Percentiles rank a stretch among this genome's conserved stretches.
phyloP scores from a whole-genome alignment of 2,888 invertebrate genomes.

The Proisotoma minuta region DNA sequence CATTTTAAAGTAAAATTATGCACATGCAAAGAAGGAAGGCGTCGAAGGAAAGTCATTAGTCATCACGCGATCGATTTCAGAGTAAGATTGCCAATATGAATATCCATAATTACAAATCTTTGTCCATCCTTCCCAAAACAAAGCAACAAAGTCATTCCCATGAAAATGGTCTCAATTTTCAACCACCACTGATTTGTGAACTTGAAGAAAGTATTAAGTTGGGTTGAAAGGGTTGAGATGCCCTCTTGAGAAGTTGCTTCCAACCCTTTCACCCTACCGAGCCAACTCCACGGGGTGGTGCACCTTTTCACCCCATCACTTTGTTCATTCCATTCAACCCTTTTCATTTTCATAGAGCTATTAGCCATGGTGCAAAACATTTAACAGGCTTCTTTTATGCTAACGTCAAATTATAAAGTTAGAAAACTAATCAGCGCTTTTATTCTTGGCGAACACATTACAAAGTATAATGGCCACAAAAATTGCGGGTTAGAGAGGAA shows the following conservation, averaged over 20 bases:
- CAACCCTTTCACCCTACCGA: slow-evolving; percentile 45
- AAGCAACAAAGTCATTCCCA: not conserved
- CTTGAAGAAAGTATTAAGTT: slow-evolving; percentile 1
- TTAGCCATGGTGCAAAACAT: too few species aligned
- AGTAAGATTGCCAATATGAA: not conserved
- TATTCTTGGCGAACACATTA: too few species aligned
- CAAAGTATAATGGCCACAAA: too few species aligned
- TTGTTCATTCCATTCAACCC: not conserved
- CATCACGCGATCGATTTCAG: slow-evolving; percentile 2
- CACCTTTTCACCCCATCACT: slow-evolving; percentile 16
- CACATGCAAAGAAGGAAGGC: not conserved
- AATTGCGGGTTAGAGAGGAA: too few species aligned
- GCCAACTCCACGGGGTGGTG: slow-evolving; percentile 40
- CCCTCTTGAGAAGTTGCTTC: slow-evolving; percentile 43
- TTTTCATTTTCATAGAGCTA: too few species aligned
- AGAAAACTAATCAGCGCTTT: too few species aligned
- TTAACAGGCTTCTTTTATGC: too few species aligned
- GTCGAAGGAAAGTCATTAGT: not conserved
- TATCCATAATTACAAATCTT: not conserved
- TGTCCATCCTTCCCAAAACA: not conserved
- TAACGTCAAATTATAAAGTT: too few species aligned
- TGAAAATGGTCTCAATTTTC: not conserved
- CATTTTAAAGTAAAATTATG: not conserved
- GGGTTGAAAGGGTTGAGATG: slow-evolving; percentile 35
- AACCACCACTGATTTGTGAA: not conserved